Conservation (phyloP, 2,797 vertebrate genomes). For the Aratinga solstitialis region DNA sequence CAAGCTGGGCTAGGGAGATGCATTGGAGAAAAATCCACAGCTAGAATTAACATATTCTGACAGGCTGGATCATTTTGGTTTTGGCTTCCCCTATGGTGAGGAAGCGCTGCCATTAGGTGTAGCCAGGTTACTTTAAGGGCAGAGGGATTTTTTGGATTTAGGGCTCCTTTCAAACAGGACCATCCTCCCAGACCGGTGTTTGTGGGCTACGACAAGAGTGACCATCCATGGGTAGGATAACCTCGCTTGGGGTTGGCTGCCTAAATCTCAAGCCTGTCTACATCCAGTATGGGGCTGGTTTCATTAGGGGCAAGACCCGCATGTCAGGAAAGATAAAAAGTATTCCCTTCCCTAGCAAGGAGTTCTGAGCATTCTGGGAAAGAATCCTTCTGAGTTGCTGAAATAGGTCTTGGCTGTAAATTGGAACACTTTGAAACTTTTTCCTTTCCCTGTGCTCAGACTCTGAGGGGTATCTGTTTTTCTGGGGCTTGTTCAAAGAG, state of each 20-base stretch:
- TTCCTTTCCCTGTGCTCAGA: neutral
- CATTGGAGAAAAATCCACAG: neutral
- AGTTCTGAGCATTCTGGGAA: neutral
- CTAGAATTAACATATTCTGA: neutral
- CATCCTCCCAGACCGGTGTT: neutral
- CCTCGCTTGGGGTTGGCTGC: neutral
- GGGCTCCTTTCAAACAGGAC: neutral
- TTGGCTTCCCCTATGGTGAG: neutral
- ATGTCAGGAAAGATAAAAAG: neutral
- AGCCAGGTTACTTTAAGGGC: neutral
- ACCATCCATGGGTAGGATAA: neutral
- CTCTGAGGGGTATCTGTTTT: neutral
- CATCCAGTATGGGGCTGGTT: neutral
- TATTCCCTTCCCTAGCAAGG: neutral
- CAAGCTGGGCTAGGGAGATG: neutral
- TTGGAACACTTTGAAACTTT: neutral
- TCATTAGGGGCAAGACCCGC: neutral
- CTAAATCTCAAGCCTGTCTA: neutral
- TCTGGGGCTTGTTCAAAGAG: slow-evolving; percentile 7
- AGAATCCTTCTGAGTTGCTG: neutral
- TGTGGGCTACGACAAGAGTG: neutral
- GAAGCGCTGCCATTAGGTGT: neutral
- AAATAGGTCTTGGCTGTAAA: neutral
- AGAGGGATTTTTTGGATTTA: neutral
- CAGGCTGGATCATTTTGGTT: neutral